Base-by-base conservation (phyloP, 2,797 vertebrate genomes). In the Eulemur coronatus region DNA sequence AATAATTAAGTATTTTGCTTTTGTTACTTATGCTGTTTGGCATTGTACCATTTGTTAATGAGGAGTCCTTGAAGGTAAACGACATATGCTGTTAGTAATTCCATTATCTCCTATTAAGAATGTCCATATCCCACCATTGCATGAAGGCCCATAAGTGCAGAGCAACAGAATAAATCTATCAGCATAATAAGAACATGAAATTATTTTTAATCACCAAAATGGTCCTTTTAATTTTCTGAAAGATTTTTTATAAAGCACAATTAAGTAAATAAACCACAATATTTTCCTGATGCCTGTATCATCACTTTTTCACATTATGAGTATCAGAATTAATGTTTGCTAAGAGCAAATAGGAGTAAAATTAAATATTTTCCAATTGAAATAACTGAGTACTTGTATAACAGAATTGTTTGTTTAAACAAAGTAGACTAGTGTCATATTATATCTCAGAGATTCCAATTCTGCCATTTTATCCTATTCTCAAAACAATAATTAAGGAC, bases 351-450 rank as follows among this genome's bases (percentile, higher is more conserved):
- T 84, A 97, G 75, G 89, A 98, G 81, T 95, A 95, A 97, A 98
- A 97, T 97, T 93, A 97, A 98, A 97, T 97, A 97, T 97, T 98
- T 98, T 98, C 95, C 97, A 96, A 97, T 95, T 97, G 73, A 98
- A 98, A 98, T 98, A 98, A 98, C 92, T 95, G 89, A 97, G 48
- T 95, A 84, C 97, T 98, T 96, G 48, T 93, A 73, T 97, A 91
- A 96, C 86, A 97, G 96, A 96, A 96, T 72, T 90, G 63, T 96
- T 98, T 97, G 72, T 98, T 98, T 98, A 97, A 98, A 97, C 86
- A 96, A 97, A 98, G 92, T 82, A 10, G 86, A 89, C 57, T 22
- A 15, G 8, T n/a, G 59, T 72, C 85, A 41, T 85, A 65, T 76
- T 89, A 55, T 65, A 84, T 43, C 14, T 82, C 50, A 91, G 38